A percentile compares a stretch with the other conserved stretches of the same genome.
These are phyloP conservation scores for Microctenopoma lineatum DNA, from an alignment of 2,797 vertebrate genomes.

Conservation along the genomic window DNA sequence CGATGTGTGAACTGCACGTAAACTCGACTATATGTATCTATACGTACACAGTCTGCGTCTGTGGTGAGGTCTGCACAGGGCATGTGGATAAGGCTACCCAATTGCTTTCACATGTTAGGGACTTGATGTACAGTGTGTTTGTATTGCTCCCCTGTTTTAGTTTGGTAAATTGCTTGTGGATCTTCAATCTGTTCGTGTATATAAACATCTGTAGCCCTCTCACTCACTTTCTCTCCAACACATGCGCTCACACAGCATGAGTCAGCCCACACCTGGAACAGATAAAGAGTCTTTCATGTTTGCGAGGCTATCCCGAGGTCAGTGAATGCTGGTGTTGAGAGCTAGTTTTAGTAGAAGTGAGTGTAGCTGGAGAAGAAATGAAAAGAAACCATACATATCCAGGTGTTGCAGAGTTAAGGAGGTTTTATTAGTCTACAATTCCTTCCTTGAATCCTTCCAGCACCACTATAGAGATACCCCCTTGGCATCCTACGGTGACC, in stretches of 20 bases:
- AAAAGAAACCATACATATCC: constrained; percentile 79
- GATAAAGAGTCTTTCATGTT: constrained; percentile 87
- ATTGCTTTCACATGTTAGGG: constrained; percentile 60
- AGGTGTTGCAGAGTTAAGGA: constrained; percentile 76
- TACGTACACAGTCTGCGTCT: constrained; percentile 19
- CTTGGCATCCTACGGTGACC: constrained; percentile 50
- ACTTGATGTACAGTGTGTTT: constrained; percentile 48
- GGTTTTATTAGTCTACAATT: constrained; percentile 75
- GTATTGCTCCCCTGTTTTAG: constrained; percentile 56
- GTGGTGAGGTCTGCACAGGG: constrained; percentile 19
- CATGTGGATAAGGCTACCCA: constrained; percentile 28
- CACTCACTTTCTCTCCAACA: constrained; percentile 46
- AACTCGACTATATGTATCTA: constrained; percentile 27
- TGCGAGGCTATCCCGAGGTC: constrained; percentile 81
- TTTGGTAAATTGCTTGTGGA: constrained; percentile 62
- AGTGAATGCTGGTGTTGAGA: constrained; percentile 80
- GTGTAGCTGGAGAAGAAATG: constrained; percentile 74
- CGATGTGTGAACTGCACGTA: constrained; percentile 24
- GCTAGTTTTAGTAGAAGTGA: constrained; percentile 81
- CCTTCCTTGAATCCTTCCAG: constrained; percentile 62
- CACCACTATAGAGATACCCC: constrained; percentile 45
- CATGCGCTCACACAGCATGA: constrained; percentile 61
- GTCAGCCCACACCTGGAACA: constrained; percentile 84
- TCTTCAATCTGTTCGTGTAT: constrained; percentile 61
- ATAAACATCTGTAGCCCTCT: constrained; percentile 64